A percentile compares a stretch with the other conserved stretches of the same genome.
Evolutionary conservation across 2,888 invertebrate species (phyloP).

Genomic region (Cerceris rybyensis): DNA sequence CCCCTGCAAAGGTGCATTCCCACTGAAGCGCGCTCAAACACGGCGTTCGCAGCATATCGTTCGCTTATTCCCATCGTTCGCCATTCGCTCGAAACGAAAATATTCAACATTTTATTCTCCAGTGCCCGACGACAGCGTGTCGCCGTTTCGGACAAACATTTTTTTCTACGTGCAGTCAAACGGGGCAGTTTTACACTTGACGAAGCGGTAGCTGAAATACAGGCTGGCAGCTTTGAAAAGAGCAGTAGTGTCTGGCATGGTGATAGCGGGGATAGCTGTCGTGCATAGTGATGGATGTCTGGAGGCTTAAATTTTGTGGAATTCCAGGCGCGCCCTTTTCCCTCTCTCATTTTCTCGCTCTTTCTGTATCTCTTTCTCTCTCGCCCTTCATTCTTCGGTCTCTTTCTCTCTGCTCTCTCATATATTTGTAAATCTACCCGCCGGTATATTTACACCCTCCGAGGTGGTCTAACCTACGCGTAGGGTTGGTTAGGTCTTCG

Average conservation of each 20-base stretch:
- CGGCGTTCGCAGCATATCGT: slow-evolving; percentile 2
- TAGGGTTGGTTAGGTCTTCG: slow-evolving; percentile 33
- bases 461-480: slow-evolving; percentile 29
- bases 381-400: neutral
- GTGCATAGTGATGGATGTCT: slow-evolving; percentile 68
- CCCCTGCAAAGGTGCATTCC: neutral
- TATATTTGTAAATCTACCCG: slow-evolving; percentile 56
- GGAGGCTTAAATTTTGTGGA: slow-evolving; percentile 67
- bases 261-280: slow-evolving; percentile 55
- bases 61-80: neutral
- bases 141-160: slow-evolving; percentile 5
- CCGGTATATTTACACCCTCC: slow-evolving; percentile 54
- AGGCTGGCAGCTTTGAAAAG: slow-evolving; percentile 34
- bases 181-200: slow-evolving; percentile 43
- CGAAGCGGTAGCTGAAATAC: slow-evolving; percentile 36
- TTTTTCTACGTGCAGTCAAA: slow-evolving; percentile 23
- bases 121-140: slow-evolving; percentile 7
- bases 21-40: neutral
- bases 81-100: neutral
- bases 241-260: slow-evolving; percentile 44
- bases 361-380: slow-evolving; percentile 16
- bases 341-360: slow-evolving; percentile 24
- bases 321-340: slow-evolving; percentile 57
- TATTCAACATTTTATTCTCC: neutral
- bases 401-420: slow-evolving; percentile 31